phyloP scores from a whole-genome alignment of 1,140 invertebrate genomes.

The Nasonia giraulti region DNA sequence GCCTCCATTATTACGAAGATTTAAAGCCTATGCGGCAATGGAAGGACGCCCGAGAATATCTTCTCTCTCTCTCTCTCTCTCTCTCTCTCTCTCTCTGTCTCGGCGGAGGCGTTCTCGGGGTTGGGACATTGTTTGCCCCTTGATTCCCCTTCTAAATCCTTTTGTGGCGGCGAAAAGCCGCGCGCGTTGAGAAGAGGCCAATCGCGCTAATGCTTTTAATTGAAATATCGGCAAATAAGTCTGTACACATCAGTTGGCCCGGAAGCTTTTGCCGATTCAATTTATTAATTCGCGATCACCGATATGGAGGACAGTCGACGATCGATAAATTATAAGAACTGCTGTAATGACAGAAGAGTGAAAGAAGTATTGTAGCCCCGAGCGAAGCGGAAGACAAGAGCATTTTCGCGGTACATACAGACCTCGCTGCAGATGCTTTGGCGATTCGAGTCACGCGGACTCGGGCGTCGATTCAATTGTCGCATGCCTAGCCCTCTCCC shows the following conservation, averaged over 20 bases:
- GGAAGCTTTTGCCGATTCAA: too few relatives aligned
- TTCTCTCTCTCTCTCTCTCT: not conserved
- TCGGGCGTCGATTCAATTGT: conserved; percentile 30
- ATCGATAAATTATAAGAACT: too few relatives aligned
- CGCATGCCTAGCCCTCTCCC: not conserved
- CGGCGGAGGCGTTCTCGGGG: not conserved
- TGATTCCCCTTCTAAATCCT: conserved; percentile 13
- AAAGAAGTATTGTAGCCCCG: too few relatives aligned
- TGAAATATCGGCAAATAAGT: conserved; percentile 4
- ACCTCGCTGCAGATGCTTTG: not conserved
- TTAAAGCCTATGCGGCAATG: conserved; percentile 9
- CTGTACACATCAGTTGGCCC: too few relatives aligned
- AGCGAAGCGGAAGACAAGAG: not conserved
- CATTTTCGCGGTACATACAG: too few relatives aligned
- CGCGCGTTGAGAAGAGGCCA: not conserved
- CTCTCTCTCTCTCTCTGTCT: not conserved
- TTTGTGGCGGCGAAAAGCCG: not conserved
- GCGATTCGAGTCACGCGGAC: conserved; percentile 32
- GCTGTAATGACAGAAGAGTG: too few relatives aligned
- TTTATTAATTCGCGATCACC: too few relatives aligned
- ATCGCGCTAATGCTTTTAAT: conserved; percentile 33
- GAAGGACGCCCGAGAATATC: not conserved
- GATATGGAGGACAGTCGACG: too few relatives aligned
- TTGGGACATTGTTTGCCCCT: conserved; percentile 24
- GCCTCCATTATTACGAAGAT: conserved; percentile 25